Evolutionary conservation across 2,888 invertebrate genomes (phyloP).

Genomic region (Xestia rhomboidea): DNA sequence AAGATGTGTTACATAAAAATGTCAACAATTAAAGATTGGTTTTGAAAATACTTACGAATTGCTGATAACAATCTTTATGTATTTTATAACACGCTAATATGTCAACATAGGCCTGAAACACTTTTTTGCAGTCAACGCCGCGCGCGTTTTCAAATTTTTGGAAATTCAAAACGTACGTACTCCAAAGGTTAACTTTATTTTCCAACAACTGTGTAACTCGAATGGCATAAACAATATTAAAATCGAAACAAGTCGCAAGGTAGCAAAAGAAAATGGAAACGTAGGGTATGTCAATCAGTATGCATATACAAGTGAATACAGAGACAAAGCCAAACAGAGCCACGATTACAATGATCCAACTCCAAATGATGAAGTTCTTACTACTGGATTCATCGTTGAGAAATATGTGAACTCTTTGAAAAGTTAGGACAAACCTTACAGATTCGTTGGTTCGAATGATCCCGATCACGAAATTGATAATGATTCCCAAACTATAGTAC

Average conservation of each 20-base stretch:
- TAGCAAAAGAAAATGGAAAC: neutral
- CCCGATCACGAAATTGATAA: neutral
- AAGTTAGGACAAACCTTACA: neutral
- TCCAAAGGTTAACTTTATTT: slow-evolving; percentile 18
- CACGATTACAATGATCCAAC: slow-evolving; percentile 14
- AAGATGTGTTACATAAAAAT: neutral
- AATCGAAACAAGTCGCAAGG: slow-evolving; percentile 3
- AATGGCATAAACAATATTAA: slow-evolving; percentile 13
- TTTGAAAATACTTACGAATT: slow-evolving; percentile 13
- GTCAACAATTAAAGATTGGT: neutral
- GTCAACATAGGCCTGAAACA: slow-evolving; percentile 24
- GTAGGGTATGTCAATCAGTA: neutral
- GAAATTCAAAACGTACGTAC: neutral
- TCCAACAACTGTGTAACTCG: slow-evolving; percentile 13
- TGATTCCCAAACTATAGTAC: neutral
- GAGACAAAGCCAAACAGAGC: neutral
- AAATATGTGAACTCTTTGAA: slow-evolving; percentile 23
- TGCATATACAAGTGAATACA: neutral
- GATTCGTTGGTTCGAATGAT: neutral
- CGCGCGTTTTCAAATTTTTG: neutral
- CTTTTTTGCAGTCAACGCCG: neutral
- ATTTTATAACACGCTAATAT: slow-evolving; percentile 28
- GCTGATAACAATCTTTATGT: slow-evolving; percentile 17
- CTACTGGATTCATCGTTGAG: slow-evolving; percentile 1
- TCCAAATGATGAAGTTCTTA: neutral